Conservation (phyloP, 2,888 invertebrate species). For the Nomada ferruginata region DNA sequence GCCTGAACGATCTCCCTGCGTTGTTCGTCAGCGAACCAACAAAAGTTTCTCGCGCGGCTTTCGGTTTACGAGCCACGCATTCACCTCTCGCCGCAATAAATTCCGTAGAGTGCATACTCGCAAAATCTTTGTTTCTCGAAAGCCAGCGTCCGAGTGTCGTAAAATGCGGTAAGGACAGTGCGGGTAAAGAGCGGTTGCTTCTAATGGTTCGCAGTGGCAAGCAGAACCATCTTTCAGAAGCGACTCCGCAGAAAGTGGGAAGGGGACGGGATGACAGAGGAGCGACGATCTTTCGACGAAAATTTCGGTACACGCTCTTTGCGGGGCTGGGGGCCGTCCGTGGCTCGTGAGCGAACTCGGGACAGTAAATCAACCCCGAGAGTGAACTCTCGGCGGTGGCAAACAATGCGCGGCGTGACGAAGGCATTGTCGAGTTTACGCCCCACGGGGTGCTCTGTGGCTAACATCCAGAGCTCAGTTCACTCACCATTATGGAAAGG, state of each 20-base stretch:
- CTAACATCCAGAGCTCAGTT: conserved; percentile 76
- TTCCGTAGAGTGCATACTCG: too few species aligned
- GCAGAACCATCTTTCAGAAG: conserved; percentile 40
- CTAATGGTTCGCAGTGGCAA: conserved; percentile 28
- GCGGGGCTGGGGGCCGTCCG: conserved; percentile 73
- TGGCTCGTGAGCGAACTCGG: conserved; percentile 70
- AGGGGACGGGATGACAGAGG: conserved; percentile 53
- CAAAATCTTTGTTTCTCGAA: neutral
- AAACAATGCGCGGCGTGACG: conserved; percentile 83
- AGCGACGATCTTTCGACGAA: conserved; percentile 67
- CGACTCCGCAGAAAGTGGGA: conserved; percentile 3
- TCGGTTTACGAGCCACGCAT: too few species aligned
- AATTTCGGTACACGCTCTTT: conserved; percentile 79
- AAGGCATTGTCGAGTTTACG: conserved; percentile 83
- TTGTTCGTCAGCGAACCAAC: too few species aligned
- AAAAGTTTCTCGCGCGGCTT: too few species aligned
- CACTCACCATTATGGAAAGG: conserved; percentile 78
- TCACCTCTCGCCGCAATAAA: too few species aligned
- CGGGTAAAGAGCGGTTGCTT: conserved; percentile 25
- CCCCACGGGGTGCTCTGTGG: conserved; percentile 78
- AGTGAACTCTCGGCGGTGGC: conserved; percentile 78
- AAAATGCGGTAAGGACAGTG: conserved; percentile 1
- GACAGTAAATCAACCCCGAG: conserved; percentile 79
- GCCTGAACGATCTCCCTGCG: too few species aligned
- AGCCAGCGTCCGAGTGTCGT: neutral